Conservation (phyloP, 2,113 vertebrate genomes). For the Oplegnathus fasciatus region DNA sequence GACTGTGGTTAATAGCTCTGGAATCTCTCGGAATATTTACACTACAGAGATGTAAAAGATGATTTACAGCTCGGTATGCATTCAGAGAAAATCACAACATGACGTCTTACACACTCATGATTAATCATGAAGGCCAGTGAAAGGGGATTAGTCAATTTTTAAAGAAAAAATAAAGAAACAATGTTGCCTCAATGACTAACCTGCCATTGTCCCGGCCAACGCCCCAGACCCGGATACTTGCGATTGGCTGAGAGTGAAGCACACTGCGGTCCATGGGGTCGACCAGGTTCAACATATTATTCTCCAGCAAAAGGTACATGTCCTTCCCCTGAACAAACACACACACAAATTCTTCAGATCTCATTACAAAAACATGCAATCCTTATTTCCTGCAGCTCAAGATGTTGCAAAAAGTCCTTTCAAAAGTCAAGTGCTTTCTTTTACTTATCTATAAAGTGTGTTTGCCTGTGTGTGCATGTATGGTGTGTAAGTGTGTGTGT, state of each 20-base stretch:
- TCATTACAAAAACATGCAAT: slow-evolving; percentile 43
- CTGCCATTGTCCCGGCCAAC: slow-evolving; percentile 97
- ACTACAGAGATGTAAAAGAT: neutral
- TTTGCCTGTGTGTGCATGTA: slow-evolving; percentile 1
- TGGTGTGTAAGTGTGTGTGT: neutral
- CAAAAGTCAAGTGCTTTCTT: slow-evolving; percentile 41
- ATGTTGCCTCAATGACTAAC: slow-evolving; percentile 80
- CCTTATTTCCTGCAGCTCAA: slow-evolving; percentile 37
- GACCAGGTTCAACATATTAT: slow-evolving; percentile 95
- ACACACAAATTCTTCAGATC: slow-evolving; percentile 36
- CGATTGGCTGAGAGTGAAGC: slow-evolving; percentile 96
- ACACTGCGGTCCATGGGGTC: slow-evolving; percentile 96
- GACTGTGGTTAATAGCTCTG: neutral
- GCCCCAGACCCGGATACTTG: slow-evolving; percentile 98
- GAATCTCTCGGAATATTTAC: neutral
- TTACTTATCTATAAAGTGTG: slow-evolving; percentile 1
- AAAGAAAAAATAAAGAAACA: neutral
- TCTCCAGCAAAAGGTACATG: slow-evolving; percentile 97
- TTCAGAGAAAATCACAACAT: slow-evolving; percentile 1
- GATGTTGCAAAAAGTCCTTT: neutral
- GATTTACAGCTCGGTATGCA: neutral
- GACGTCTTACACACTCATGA: neutral
- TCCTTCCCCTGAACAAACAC: slow-evolving; percentile 90
- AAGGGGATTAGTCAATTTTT: neutral
- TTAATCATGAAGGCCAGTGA: slow-evolving; percentile 6